Evolutionary conservation across 2,113 vertebrate species (phyloP).

Genomic region (Engraulis encrasicolus): DNA sequence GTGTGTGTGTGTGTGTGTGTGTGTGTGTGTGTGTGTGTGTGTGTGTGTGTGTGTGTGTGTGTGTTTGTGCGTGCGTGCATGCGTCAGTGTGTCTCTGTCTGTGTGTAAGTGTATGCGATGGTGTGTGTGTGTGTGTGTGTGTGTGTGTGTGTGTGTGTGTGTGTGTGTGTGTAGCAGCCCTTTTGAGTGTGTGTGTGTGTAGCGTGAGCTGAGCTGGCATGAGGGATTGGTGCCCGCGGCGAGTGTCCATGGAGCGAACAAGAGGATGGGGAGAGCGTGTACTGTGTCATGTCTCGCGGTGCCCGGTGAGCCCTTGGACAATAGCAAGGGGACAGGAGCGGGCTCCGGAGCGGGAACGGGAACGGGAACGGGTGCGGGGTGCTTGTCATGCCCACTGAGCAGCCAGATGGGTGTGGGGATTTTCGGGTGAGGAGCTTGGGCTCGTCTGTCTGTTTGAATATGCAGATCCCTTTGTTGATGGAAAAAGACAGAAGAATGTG

Average conservation of each 20-base stretch:
- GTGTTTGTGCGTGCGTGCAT: too few species aligned
- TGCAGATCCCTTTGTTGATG: slow-evolving; percentile 37
- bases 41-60: too few species aligned
- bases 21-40: neutral
- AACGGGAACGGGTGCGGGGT: neutral
- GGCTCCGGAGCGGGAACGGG: too few species aligned
- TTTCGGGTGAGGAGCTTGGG: slow-evolving; percentile 34
- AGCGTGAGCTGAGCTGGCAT: neutral
- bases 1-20: slow-evolving; percentile 3
- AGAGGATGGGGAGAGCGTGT: neutral
- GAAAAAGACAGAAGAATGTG: slow-evolving; percentile 39
- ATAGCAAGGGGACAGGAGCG: too few species aligned
- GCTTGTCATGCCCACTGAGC: slow-evolving; percentile 44
- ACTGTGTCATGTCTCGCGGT: neutral
- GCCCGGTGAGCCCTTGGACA: slow-evolving; percentile 62
- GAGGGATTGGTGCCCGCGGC: too few species aligned
- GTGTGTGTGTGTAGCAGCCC: neutral
- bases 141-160: neutral
- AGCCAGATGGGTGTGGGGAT: slow-evolving; percentile 42
- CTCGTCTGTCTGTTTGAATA: slow-evolving; percentile 45
- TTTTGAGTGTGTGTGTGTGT: neutral
- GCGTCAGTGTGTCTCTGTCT: too few species aligned
- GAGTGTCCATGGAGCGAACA: neutral
- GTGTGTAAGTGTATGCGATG: too few species aligned
- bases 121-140: too few species aligned